Percentiles rank a stretch among this genome's conserved stretches.
These are phyloP conservation scores for Drosophila villosipedis DNA, from an alignment of 2,888 invertebrate species.

Conservation along the genomic window DNA sequence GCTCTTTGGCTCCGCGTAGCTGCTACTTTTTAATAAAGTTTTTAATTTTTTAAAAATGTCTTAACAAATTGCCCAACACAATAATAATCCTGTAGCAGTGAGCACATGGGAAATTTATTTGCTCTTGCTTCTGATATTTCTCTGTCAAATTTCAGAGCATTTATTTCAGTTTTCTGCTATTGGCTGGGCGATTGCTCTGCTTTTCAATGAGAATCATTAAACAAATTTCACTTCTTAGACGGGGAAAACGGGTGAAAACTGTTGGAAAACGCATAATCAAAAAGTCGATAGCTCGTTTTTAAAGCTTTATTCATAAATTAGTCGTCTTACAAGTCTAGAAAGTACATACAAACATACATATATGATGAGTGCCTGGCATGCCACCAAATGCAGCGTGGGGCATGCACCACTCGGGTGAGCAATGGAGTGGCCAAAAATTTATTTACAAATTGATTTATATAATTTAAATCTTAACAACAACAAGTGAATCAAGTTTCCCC, in stretches of 20 bases:
- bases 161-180: neutral
- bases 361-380: conserved; percentile 31
- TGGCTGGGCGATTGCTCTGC: neutral
- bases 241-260: neutral
- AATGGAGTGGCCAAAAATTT: conserved; percentile 40
- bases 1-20: neutral
- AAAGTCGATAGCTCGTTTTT: conserved; percentile 41
- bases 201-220: neutral
- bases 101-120: neutral
- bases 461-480: conserved; percentile 58
- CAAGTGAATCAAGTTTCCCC: conserved; percentile 12
- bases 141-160: neutral
- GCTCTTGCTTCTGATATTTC: neutral
- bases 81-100: neutral
- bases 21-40: neutral
- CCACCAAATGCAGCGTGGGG: conserved; percentile 3
- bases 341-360: conserved; percentile 32
- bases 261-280: neutral
- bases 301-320: conserved; percentile 83
- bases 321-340: conserved; percentile 68
- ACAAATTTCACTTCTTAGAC: neutral
- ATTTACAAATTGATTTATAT: conserved; percentile 75
- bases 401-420: conserved; percentile 22
- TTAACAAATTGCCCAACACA: accelerated
- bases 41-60: neutral